Evolutionary conservation across 1,140 invertebrate genomes (phyloP).

Genomic region (Formica exsecta): DNA sequence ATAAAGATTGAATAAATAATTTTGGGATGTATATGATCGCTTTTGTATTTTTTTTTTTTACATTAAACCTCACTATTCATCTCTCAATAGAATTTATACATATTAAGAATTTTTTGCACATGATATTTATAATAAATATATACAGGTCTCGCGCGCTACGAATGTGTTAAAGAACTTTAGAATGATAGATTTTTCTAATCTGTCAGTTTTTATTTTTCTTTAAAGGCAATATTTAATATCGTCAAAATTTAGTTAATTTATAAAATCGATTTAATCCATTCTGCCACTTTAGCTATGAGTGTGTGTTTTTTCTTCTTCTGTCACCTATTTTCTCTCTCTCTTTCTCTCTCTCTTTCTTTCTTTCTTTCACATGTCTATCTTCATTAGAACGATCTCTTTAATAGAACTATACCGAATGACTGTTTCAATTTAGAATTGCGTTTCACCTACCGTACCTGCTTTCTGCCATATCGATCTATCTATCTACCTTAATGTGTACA

Average conservation of each 20-base stretch:
- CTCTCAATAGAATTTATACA: neutral
- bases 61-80: constrained; percentile 17
- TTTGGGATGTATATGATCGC: neutral
- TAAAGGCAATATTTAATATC: neutral
- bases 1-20: constrained; percentile 51
- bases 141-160: neutral
- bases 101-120: neutral
- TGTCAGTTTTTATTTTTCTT: neutral
- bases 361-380: constrained; percentile 11
- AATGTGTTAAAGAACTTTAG: neutral
- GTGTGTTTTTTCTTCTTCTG: constrained; percentile 8
- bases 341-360: constrained; percentile 37
- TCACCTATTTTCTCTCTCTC: neutral
- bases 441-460: constrained; percentile 22
- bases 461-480: constrained; percentile 60
- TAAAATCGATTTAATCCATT: neutral
- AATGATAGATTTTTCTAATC: constrained; percentile 8
- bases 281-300: neutral
- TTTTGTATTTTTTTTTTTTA: constrained; percentile 37
- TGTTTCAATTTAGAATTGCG: constrained; percentile 35
- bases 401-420: constrained; percentile 30
- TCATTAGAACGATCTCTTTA: constrained; percentile 20
- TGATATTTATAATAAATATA: neutral
- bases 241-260: constrained; percentile 11
- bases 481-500: constrained; percentile 76